A percentile compares a stretch with the other conserved stretches of the same genome.
Conservation (phyloP, 2,888 invertebrate species). For the Archips crataeganus region DNA sequence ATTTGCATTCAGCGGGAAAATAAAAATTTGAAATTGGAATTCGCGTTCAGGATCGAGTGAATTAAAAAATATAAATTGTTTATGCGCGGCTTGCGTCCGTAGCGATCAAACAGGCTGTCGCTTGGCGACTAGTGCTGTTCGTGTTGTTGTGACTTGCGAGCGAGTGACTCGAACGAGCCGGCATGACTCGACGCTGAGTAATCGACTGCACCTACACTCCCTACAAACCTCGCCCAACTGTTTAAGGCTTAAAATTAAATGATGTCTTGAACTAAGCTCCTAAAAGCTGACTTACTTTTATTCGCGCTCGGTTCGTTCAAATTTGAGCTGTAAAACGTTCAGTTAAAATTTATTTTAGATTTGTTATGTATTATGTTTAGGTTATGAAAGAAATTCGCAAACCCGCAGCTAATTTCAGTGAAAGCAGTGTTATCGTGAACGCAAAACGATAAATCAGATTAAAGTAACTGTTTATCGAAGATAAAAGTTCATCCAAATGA, state of each 20-base stretch:
- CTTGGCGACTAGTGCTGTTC: constrained; percentile 70
- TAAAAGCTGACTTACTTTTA: constrained; percentile 18
- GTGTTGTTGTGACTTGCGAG: constrained; percentile 51
- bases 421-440: constrained; percentile 56
- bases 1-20: constrained; percentile 51
- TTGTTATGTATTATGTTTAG: not conserved
- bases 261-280: not conserved
- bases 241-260: constrained; percentile 11
- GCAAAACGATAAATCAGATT: constrained; percentile 24
- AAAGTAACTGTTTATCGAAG: constrained; percentile 6
- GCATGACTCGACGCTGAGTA: constrained; percentile 78
- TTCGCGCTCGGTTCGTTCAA: not conserved
- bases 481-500: constrained; percentile 2
- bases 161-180: constrained; percentile 56
- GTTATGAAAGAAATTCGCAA: constrained; percentile 49
- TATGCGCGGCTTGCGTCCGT: constrained; percentile 26
- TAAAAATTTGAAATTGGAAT: constrained; percentile 42
- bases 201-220: constrained; percentile 74
- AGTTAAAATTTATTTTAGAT: not conserved
- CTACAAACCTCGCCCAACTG: constrained; percentile 52
- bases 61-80: constrained; percentile 26
- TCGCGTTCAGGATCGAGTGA: constrained; percentile 44
- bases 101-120: constrained; percentile 80
- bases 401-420: constrained; percentile 57
- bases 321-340: not conserved